Conservation (phyloP, 2,113 vertebrate species). For the Notothenia coriiceps region DNA sequence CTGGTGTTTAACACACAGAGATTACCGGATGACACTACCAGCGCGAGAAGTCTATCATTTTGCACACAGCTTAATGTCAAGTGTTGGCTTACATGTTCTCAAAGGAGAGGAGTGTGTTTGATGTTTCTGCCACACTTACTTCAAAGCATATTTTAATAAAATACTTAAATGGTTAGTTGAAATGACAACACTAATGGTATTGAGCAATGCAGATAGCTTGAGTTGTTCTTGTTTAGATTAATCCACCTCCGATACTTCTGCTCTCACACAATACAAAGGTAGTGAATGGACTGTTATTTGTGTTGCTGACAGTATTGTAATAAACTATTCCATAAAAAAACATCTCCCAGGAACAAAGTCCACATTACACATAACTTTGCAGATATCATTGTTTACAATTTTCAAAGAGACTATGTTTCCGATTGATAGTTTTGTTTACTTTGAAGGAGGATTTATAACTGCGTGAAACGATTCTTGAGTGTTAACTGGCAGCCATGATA, state of each 20-base stretch:
- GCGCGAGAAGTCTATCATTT: not conserved
- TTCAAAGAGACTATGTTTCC: too few relatives aligned
- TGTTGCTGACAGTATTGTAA: too few relatives aligned
- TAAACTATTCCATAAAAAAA: too few relatives aligned
- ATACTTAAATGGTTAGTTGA: not conserved
- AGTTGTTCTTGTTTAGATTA: not conserved
- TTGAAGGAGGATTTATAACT: too few relatives aligned
- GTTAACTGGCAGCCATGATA: too few relatives aligned
- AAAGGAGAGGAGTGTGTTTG: slow-evolving; percentile 1
- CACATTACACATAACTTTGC: not conserved
- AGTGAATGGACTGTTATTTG: too few relatives aligned
- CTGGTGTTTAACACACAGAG: slow-evolving; percentile 38
- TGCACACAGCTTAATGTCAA: slow-evolving; percentile 15
- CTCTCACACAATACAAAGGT: too few relatives aligned
- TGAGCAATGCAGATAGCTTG: not conserved
- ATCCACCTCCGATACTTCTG: too few relatives aligned
- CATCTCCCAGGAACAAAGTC: not conserved
- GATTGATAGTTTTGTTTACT: too few relatives aligned
- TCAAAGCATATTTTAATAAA: not conserved
- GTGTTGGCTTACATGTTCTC: not conserved
- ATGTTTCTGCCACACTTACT: not conserved
- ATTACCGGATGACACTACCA: slow-evolving; percentile 2
- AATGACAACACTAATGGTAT: not conserved
- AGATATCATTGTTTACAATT: not conserved
- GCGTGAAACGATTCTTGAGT: too few relatives aligned